phyloP scores from a whole-genome alignment of 2,797 vertebrate species.

The Mormyrops boulengeri region DNA sequence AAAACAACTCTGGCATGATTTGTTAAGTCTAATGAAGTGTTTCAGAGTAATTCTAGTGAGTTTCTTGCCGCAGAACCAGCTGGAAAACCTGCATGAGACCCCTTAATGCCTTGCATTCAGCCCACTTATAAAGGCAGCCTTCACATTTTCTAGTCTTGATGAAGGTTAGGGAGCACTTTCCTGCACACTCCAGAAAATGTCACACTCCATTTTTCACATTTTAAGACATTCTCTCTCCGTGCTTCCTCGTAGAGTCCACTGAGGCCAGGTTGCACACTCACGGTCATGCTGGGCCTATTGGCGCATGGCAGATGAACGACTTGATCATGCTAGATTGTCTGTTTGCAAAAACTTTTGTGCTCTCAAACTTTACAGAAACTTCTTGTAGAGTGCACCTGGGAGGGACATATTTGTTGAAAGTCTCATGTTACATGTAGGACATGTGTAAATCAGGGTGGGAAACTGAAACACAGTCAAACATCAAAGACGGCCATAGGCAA shows the following conservation, averaged over 20 bases:
- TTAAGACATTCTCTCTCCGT: background rate
- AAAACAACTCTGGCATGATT: background rate
- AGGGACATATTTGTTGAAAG: background rate
- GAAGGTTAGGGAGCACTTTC: conserved; percentile 7
- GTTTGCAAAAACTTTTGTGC: background rate
- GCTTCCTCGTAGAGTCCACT: background rate
- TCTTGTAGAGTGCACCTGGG: background rate
- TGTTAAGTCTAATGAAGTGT: background rate
- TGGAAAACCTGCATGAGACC: background rate
- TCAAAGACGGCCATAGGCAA: background rate
- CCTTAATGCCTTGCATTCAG: background rate
- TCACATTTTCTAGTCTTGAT: background rate
- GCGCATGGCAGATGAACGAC: background rate
- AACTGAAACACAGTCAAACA: background rate
- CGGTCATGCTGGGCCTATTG: background rate
- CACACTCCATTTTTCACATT: conserved; percentile 9
- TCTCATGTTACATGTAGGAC: background rate
- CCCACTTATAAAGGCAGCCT: background rate
- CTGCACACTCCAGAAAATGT: background rate
- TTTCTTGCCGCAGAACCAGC: background rate
- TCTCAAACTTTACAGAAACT: background rate
- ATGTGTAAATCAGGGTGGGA: background rate
- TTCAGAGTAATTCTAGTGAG: background rate
- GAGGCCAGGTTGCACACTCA: background rate
- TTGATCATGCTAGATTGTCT: background rate